These are phyloP conservation scores for Lathamus discolor DNA, from an alignment of 2,113 vertebrate species.

Conservation along the genomic window DNA sequence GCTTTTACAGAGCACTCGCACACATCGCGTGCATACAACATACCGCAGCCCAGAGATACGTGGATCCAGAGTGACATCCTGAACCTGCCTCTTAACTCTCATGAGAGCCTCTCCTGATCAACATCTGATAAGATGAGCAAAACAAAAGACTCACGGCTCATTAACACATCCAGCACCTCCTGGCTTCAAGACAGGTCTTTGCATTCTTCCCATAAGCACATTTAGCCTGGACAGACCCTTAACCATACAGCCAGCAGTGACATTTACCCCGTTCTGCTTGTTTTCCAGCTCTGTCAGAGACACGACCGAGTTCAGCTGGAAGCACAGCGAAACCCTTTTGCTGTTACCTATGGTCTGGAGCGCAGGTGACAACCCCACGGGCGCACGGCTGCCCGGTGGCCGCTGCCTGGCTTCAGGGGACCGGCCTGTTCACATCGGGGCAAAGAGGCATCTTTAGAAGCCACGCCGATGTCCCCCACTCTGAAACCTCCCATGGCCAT, in stretches of 20 bases:
- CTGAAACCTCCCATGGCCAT: neutral
- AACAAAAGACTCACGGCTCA: neutral
- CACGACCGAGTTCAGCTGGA: neutral
- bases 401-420: neutral
- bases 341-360: accelerated
- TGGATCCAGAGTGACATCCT: neutral
- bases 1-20: neutral
- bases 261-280: neutral
- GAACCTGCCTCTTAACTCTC: neutral
- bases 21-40: neutral
- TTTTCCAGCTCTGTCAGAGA: neutral
- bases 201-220: neutral
- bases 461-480: accelerated
- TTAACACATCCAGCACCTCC: neutral
- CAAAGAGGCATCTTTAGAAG: neutral
- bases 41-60: neutral
- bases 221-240: neutral
- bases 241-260: neutral
- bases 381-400: neutral
- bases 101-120: neutral
- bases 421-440: accelerated
- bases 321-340: neutral
- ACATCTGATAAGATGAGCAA: neutral
- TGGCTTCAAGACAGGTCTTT: neutral
- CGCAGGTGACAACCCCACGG: neutral